Conservation (phyloP, 2,113 vertebrate species). For the Phoenicopterus ruber region DNA sequence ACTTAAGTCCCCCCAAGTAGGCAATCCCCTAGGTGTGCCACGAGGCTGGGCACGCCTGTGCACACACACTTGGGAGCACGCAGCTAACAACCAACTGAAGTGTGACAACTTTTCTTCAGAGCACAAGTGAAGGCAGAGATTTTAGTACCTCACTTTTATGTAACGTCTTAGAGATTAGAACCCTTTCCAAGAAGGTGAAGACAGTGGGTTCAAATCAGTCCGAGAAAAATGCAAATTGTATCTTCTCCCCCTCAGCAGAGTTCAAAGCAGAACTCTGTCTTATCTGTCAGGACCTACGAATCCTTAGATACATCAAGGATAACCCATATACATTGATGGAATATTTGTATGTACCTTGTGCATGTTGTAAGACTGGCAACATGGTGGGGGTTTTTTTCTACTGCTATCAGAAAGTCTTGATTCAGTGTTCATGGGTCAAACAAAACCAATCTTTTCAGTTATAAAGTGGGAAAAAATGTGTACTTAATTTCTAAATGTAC, state of each 20-base stretch:
- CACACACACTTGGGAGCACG: neutral
- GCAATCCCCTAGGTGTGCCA: neutral
- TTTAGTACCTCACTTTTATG: neutral
- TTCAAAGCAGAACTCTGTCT: neutral
- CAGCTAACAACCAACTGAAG: neutral
- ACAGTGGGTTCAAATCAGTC: neutral
- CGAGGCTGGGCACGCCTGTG: neutral
- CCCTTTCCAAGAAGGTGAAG: neutral
- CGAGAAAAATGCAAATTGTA: neutral
- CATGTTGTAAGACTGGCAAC: neutral
- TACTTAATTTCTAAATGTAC: neutral
- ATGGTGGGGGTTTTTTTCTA: accelerated
- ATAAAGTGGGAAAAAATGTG: neutral
- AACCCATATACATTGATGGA: neutral
- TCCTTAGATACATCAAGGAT: neutral
- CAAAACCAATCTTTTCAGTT: neutral
- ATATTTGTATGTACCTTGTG: neutral
- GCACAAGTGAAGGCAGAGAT: neutral
- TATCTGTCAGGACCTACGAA: neutral
- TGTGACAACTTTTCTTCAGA: neutral
- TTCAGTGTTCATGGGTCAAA: neutral
- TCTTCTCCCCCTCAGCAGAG: neutral
- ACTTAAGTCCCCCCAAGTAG: neutral
- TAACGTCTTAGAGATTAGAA: neutral
- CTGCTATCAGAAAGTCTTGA: neutral